Conservation (phyloP, 2,797 vertebrate species). For the Australoheros facetus region DNA sequence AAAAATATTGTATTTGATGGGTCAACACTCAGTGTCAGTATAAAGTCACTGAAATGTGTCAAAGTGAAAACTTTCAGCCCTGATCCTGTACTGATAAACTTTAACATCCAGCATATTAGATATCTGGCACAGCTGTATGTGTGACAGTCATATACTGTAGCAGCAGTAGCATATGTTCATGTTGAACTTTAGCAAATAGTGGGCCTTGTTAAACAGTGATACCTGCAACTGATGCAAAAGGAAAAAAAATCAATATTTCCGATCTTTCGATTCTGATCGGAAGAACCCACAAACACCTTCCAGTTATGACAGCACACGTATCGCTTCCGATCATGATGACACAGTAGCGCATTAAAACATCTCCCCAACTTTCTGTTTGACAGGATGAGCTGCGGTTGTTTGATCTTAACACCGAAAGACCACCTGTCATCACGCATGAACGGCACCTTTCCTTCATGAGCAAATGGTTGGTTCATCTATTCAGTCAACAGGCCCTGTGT, state of each 20-base stretch:
- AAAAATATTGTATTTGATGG: neutral
- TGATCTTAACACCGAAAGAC: slow-evolving; percentile 80
- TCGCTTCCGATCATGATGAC: slow-evolving; percentile 44
- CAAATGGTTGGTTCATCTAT: slow-evolving; percentile 62
- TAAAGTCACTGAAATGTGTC: neutral
- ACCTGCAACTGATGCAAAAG: slow-evolving; percentile 11
- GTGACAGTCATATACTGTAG: neutral
- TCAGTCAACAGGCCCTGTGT: slow-evolving; percentile 37
- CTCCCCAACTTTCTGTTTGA: slow-evolving; percentile 65
- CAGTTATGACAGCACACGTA: slow-evolving; percentile 21
- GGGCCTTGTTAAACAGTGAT: slow-evolving; percentile 20
- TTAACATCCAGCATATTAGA: neutral
- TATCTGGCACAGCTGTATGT: neutral
- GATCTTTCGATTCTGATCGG: slow-evolving; percentile 29
- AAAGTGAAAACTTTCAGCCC: neutral
- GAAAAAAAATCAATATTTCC: slow-evolving; percentile 13
- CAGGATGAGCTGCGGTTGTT: slow-evolving; percentile 74
- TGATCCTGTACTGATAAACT: neutral
- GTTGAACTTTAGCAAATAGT: slow-evolving; percentile 1
- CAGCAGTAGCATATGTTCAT: neutral
- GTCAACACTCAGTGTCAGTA: neutral
- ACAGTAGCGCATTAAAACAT: slow-evolving; percentile 66
- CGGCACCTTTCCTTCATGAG: slow-evolving; percentile 54
- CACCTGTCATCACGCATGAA: slow-evolving; percentile 70
- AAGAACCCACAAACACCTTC: slow-evolving; percentile 32